Evolutionary conservation across 2,113 vertebrate genomes (phyloP).

Genomic region (Syrmaticus mikado): DNA sequence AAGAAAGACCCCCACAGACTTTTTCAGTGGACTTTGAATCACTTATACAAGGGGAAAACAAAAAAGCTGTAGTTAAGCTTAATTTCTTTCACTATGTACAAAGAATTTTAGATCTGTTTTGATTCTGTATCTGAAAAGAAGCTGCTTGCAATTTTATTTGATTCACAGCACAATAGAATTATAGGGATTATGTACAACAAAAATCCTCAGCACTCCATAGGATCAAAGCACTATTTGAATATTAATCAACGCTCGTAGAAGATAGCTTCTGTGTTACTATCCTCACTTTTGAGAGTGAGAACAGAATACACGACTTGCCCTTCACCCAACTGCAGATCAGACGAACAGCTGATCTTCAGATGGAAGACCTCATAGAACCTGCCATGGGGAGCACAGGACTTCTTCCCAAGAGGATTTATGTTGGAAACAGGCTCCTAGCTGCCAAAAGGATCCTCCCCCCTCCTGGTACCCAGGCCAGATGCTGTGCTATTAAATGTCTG

Average conservation of each 20-base stretch:
- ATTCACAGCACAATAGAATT: constrained; percentile 27
- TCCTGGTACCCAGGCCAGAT: not conserved
- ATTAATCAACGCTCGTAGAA: constrained; percentile 1
- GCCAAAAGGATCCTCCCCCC: not conserved
- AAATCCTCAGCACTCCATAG: not conserved
- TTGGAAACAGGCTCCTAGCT: not conserved
- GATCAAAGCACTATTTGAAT: constrained; percentile 9
- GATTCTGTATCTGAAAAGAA: not conserved
- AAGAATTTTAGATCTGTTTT: not conserved
- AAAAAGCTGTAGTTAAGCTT: not conserved
- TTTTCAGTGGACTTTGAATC: not conserved
- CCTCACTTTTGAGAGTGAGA: not conserved
- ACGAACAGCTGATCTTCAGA: not conserved
- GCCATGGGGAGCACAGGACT: not conserved
- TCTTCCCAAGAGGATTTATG: not conserved
- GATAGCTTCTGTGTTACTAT: not conserved
- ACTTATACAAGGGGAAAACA: not conserved
- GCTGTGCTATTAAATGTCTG: not conserved
- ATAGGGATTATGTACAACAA: not conserved
- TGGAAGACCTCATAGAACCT: not conserved
- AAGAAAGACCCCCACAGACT: not conserved
- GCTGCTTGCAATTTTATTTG: not conserved
- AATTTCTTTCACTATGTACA: not conserved
- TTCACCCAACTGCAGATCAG: not conserved
- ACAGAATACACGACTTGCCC: not conserved